Conservation (phyloP, 1,140 invertebrate species). For the Atta texana region DNA sequence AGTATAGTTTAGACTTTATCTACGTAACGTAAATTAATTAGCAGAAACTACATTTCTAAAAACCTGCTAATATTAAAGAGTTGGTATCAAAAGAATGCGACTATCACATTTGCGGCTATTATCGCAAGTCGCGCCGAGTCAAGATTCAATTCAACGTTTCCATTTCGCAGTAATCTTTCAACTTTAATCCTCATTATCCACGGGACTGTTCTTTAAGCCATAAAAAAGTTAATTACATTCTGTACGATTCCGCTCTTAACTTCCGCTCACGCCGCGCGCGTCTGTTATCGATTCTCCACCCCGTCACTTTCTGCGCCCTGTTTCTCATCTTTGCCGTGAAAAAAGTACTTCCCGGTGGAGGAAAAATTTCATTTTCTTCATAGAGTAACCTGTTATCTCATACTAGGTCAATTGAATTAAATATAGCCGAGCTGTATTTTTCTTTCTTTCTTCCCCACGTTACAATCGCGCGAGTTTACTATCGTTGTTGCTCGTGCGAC, state of each 20-base stretch:
- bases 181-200: slow-evolving; percentile 57
- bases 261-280: slow-evolving; percentile 22
- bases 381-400: slow-evolving; percentile 43
- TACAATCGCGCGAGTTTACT: not conserved
- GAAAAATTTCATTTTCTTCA: slow-evolving; percentile 52
- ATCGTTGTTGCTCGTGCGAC: slow-evolving; percentile 13
- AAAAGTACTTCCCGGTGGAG: slow-evolving; percentile 2
- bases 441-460: not conserved
- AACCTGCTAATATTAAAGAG: not conserved
- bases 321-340: slow-evolving; percentile 12
- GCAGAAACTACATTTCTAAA: not conserved
- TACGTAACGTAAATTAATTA: slow-evolving; percentile 19
- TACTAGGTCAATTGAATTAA: slow-evolving; percentile 52
- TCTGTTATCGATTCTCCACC: slow-evolving; percentile 53
- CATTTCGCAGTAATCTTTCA: slow-evolving; percentile 46
- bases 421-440: slow-evolving; percentile 8
- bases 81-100: not conserved
- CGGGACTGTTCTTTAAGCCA: slow-evolving; percentile 36
- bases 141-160: slow-evolving; percentile 49
- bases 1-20: not conserved
- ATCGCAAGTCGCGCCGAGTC: slow-evolving; percentile 8
- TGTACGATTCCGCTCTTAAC: slow-evolving; percentile 45
- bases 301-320: slow-evolving; percentile 2
- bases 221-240: slow-evolving; percentile 63
- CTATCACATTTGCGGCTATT: slow-evolving; percentile 26